Percentiles rank a stretch among this genome's conserved stretches.
Conservation (phyloP, 1,140 invertebrate genomes). For the Hylaeus volcanicus region DNA sequence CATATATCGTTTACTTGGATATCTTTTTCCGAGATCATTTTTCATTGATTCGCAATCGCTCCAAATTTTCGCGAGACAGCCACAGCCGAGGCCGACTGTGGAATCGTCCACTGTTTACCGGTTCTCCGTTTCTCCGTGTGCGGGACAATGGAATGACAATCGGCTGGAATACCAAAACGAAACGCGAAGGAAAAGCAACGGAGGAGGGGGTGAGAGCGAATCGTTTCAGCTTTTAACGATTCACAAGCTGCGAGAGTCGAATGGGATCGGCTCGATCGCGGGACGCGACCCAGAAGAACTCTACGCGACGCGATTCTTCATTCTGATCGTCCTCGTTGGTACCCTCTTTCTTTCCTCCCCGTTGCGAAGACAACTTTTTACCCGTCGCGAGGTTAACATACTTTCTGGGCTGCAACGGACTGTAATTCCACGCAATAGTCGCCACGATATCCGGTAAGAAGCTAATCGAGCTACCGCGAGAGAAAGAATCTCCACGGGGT, state of each 20-base stretch:
- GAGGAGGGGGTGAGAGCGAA: conserved; percentile 26
- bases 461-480: conserved; percentile 56
- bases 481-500: conserved; percentile 60
- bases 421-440: conserved; percentile 64
- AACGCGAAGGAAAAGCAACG: conserved; percentile 10
- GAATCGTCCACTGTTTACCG: conserved; percentile 33
- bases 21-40: too few relatives aligned
- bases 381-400: conserved; percentile 56
- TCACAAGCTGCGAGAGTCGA: conserved; percentile 6
- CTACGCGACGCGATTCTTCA: conserved; percentile 4
- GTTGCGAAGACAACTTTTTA: conserved; percentile 58
- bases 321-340: background rate
- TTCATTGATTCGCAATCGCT: too few relatives aligned
- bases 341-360: conserved; percentile 14
- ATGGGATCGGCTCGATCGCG: background rate
- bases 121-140: conserved; percentile 21
- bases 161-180: conserved; percentile 48
- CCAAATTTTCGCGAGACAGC: too few relatives aligned
- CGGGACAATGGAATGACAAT: conserved; percentile 52
- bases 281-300: conserved; percentile 12
- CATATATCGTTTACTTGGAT: too few relatives aligned
- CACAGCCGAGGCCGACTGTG: background rate
- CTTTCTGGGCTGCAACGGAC: conserved; percentile 59
- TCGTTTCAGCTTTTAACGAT: background rate
- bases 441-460: conserved; percentile 60